Percentiles rank a stretch among this genome's conserved stretches.
Evolutionary conservation across 2,113 vertebrate species (phyloP).

Genomic region (Chiloscyllium plagiosum): DNA sequence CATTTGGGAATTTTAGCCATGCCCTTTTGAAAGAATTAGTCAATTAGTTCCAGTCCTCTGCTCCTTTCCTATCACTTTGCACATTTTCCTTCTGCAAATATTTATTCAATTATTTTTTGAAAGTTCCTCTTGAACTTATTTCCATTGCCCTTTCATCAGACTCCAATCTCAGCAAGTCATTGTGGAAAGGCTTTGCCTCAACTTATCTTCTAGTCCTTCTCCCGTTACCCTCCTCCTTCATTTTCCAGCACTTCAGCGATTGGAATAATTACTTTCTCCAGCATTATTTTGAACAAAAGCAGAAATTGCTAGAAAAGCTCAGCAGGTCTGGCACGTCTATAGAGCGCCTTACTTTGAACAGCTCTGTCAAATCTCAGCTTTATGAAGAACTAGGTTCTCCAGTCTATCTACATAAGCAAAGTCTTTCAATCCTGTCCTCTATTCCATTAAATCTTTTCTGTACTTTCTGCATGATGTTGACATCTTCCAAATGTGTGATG

Average conservation of each 20-base stretch:
- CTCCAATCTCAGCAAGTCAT: not conserved
- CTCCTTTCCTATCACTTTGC: not conserved
- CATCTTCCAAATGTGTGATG: not conserved
- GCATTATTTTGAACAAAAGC: too few relatives aligned
- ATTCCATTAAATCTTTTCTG: not conserved
- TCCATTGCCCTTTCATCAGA: not conserved
- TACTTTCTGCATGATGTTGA: not conserved
- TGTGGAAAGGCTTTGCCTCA: not conserved
- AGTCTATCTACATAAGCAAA: not conserved
- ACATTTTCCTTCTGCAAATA: not conserved
- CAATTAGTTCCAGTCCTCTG: not conserved
- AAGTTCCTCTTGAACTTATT: not conserved
- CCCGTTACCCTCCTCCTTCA: too few relatives aligned
- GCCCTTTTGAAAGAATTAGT: too few relatives aligned
- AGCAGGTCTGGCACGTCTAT: too few relatives aligned
- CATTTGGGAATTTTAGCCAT: too few relatives aligned
- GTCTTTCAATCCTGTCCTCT: not conserved
- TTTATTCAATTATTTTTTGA: not conserved
- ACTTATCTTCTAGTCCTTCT: not conserved
- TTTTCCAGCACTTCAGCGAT: not conserved
- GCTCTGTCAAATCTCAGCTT: not conserved
- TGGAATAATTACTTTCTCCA: not conserved
- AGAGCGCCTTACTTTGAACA: not conserved
- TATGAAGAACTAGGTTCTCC: not conserved
- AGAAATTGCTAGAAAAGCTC: too few relatives aligned